phyloP scores from a whole-genome alignment of 2,113 vertebrate species.

The Lampris incognitus region DNA sequence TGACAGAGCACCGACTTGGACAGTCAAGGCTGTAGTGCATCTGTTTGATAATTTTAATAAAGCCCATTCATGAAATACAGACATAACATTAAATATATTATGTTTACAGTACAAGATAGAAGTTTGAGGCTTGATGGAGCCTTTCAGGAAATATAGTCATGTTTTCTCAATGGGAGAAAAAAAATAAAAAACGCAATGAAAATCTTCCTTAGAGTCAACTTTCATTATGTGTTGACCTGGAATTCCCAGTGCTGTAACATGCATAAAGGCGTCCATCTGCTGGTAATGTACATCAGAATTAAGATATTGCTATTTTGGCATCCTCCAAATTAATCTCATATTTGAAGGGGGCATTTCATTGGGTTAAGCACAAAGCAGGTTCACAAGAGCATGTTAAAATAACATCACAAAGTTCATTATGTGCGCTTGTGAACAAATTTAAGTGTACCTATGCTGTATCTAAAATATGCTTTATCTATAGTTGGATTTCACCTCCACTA shows the following conservation, averaged over 20 bases:
- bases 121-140: conserved; percentile 43
- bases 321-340: conserved; percentile 32
- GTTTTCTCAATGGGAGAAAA: conserved; percentile 47
- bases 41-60: conserved; percentile 59
- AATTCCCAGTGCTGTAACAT: conserved; percentile 38
- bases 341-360: not conserved
- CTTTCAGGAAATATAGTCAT: conserved; percentile 24
- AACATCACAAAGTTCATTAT: not conserved
- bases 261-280: not conserved
- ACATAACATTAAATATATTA: conserved; percentile 57
- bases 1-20: too few relatives aligned
- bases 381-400: conserved; percentile 16
- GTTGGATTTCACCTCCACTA: conserved; percentile 22
- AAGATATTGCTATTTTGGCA: conserved; percentile 26
- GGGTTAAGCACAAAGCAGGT: not conserved
- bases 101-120: conserved; percentile 63
- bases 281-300: conserved; percentile 12
- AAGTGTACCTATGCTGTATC: conserved; percentile 16
- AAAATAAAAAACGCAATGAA: not conserved
- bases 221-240: conserved; percentile 3
- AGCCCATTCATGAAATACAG: conserved; percentile 63
- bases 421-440: conserved; percentile 6
- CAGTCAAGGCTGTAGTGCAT: not conserved
- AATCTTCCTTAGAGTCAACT: not conserved
- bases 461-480: conserved; percentile 17